Evolutionary conservation across 2,888 invertebrate genomes (phyloP), one percentile per base, ranked within the genome.

Genomic region (Tupiocoris notatus): DNA sequence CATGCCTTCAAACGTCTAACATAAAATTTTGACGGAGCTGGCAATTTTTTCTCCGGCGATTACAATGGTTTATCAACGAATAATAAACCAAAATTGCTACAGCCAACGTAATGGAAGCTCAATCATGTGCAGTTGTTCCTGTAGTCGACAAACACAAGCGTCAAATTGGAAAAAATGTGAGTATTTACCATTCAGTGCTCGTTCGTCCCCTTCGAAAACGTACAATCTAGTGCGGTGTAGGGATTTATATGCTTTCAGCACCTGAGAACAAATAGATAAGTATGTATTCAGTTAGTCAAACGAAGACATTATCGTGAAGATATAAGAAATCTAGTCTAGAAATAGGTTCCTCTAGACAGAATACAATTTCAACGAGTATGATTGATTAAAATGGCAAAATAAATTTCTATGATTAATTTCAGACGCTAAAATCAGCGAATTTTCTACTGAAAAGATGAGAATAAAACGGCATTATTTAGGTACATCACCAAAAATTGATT

Each of bases 161-260:
- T 3, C 1, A n/a, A 64, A 23, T 3, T 22, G n/a, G 23, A 64
- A 1, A 3, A 64, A 21, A 17, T 62, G 62, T 12, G 2, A 66
- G 17, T 21, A 9, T 66, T 80, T 83, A 86, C 86, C 82, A 78
- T 82, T 81, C 59, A 93, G 84, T 0, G 92, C 90, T 77, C 82
- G 83, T 16, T 84, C 81, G 83, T 94, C 93, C 16, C 88, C 91
- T 73, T 86, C 82, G 83, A 94, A 94, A 18, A 91, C 88, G 77
- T 84, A 84, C 80, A 88, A 83, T 74, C 93, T 86, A 0, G 92
- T 89, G 80, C 87, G 87, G 82, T 94, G 93, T 6, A 94, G 84
- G 76, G 86, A 87, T 84, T 92, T 93, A 80, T 92, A 94, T 77
- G 86, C 87, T 80, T 85, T 85, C 68, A 93, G 83, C 2, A 91